These are phyloP conservation scores for mouse (Mus musculus) DNA, from an alignment of 2,113 vertebrate genomes.

Conservation along the genomic window DNA sequence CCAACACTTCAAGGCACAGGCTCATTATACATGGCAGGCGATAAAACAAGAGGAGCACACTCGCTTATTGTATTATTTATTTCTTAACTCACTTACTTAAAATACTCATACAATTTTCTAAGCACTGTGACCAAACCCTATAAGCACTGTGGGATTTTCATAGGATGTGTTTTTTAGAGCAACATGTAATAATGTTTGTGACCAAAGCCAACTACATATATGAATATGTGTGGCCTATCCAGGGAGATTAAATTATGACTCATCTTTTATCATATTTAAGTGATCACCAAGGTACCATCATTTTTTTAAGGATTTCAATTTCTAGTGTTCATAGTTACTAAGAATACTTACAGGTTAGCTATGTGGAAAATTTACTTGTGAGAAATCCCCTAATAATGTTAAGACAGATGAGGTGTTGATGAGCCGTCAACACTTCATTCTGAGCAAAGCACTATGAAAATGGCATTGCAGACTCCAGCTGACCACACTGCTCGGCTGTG, in stretches of 20 bases:
- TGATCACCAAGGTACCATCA: neutral
- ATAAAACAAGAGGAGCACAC: neutral
- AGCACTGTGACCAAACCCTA: neutral
- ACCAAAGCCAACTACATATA: neutral
- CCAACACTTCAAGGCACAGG: neutral
- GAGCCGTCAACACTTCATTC: neutral
- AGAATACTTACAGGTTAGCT: neutral
- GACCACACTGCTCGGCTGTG: neutral
- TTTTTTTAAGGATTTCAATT: conserved; percentile 21
- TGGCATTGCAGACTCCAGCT: neutral
- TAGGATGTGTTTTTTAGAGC: neutral
- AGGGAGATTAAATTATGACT: neutral
- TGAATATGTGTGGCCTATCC: neutral
- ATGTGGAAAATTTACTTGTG: neutral
- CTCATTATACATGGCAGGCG: neutral
- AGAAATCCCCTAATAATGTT: neutral
- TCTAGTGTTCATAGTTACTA: neutral
- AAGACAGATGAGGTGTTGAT: neutral
- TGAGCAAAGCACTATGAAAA: neutral
- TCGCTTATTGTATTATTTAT: neutral
- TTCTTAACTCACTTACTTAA: conserved; percentile 5
- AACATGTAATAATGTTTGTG: neutral
- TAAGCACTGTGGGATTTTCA: neutral
- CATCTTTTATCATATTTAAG: neutral
- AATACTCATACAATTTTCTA: neutral